Evolutionary conservation across 2,888 invertebrate species (phyloP).

Genomic region (Rhagonycha lutea): DNA sequence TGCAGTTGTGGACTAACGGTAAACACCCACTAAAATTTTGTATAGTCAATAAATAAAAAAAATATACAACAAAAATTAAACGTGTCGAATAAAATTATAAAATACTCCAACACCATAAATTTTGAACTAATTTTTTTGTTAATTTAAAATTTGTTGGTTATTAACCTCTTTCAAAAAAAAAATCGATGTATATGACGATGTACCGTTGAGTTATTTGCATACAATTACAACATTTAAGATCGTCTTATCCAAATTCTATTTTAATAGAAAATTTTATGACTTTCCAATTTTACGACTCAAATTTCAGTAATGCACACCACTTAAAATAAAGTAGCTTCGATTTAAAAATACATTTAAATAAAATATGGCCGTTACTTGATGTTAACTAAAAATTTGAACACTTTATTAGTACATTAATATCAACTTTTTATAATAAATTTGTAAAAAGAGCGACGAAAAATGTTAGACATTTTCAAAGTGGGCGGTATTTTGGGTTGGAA

Average conservation of each 20-base stretch:
- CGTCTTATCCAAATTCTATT: conserved; percentile 9
- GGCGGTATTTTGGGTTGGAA: background rate
- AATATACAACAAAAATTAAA: background rate
- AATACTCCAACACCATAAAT: conserved; percentile 4
- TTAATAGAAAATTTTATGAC: conserved; percentile 11
- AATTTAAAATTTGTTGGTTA: background rate
- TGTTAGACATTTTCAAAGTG: background rate
- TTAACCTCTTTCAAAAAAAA: background rate
- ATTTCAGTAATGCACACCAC: conserved; percentile 1
- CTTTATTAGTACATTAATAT: background rate
- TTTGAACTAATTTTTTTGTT: background rate
- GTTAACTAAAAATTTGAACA: background rate
- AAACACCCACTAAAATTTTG: conserved; percentile 4
- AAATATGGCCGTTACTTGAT: background rate
- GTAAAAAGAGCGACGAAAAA: background rate
- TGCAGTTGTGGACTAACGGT: conserved; percentile 3
- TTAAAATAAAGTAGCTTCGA: background rate
- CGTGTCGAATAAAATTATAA: background rate
- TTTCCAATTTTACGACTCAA: background rate
- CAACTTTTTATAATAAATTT: background rate
- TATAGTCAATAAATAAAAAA: conserved; percentile 9
- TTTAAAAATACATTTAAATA: background rate
- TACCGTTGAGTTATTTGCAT: conserved; percentile 14
- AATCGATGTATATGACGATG: background rate
- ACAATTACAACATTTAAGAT: conserved; percentile 6